A percentile compares a stretch with the other conserved stretches of the same genome.
These are phyloP conservation scores for Tubiluchus corallicola DNA, from an alignment of 2,888 invertebrate species.

Conservation along the genomic window DNA sequence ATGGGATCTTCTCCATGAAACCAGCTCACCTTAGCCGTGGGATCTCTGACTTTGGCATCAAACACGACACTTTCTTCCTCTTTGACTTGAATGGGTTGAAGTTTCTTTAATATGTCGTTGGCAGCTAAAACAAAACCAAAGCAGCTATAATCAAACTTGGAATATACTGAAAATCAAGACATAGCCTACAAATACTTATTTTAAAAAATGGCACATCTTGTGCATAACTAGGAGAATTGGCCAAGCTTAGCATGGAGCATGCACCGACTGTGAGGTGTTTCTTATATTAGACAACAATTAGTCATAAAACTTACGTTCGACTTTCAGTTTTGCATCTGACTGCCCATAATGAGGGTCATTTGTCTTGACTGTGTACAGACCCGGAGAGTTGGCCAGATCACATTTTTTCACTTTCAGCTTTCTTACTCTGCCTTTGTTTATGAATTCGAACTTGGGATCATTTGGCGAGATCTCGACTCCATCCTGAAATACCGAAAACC, in stretches of 20 bases:
- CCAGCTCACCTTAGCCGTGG: background rate
- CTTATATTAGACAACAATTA: no score
- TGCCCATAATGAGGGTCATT: background rate
- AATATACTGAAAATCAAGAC: no score
- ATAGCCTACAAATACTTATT: no score
- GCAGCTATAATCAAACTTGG: no score
- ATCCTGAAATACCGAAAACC: no score
- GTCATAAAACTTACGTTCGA: constrained; percentile 1
- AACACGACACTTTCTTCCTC: constrained; percentile 1
- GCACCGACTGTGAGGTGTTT: no score
- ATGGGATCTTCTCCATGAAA: background rate
- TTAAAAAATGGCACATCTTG: no score
- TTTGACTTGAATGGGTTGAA: background rate
- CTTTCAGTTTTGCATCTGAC: constrained; percentile 1
- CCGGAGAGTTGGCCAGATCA: background rate
- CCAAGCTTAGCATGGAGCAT: no score
- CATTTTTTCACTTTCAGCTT: background rate
- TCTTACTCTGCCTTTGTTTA: background rate
- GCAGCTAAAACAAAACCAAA: background rate
- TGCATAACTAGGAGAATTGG: no score
- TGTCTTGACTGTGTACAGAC: background rate
- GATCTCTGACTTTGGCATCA: background rate
- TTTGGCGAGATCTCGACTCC: background rate
- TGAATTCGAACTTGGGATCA: background rate
- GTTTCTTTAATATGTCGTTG: background rate